Percentiles rank a stretch among this genome's conserved stretches.
Evolutionary conservation across 2,888 invertebrate species (phyloP).

Genomic region (Leptinotarsa tumamoca): DNA sequence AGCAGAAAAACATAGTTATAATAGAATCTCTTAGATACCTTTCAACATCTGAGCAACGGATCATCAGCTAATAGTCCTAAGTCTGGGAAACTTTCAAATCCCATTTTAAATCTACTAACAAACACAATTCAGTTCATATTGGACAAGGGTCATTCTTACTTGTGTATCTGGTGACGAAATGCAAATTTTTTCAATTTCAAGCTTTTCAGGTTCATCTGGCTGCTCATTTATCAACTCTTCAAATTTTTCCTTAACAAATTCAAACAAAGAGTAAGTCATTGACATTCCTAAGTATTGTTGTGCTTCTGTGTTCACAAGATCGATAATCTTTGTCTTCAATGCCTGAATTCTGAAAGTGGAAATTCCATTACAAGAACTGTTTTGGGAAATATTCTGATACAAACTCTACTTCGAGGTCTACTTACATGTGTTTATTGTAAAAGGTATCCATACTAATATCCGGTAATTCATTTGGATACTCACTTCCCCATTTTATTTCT

Average conservation of each 20-base stretch:
- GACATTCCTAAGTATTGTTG: slow-evolving; percentile 89
- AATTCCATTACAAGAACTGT: neutral
- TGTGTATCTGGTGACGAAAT: slow-evolving; percentile 61
- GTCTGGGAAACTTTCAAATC: too few species aligned
- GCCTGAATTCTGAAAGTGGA: slow-evolving; percentile 70
- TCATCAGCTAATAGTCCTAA: too few species aligned
- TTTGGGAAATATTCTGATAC: neutral
- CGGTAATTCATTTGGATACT: slow-evolving; percentile 88
- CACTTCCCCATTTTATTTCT: slow-evolving; percentile 87
- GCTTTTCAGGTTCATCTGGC: slow-evolving; percentile 69
- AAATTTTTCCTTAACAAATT: slow-evolving; percentile 87
- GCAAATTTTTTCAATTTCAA: slow-evolving; percentile 70
- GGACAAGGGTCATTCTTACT: slow-evolving; percentile 27
- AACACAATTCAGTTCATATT: slow-evolving; percentile 19
- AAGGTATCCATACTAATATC: slow-evolving; percentile 88
- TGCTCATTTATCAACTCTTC: slow-evolving; percentile 79
- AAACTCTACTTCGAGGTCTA: slow-evolving; percentile 54
- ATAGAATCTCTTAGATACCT: too few species aligned
- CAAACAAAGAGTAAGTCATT: slow-evolving; percentile 95
- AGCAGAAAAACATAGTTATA: too few species aligned
- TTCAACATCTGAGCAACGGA: too few species aligned
- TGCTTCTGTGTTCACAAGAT: slow-evolving; percentile 76
- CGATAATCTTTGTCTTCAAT: slow-evolving; percentile 78
- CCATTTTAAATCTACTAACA: slow-evolving; percentile 3
- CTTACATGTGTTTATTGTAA: slow-evolving; percentile 94